Conservation (phyloP, 1,140 invertebrate genomes). For the Thaumatotibia leucotreta region DNA sequence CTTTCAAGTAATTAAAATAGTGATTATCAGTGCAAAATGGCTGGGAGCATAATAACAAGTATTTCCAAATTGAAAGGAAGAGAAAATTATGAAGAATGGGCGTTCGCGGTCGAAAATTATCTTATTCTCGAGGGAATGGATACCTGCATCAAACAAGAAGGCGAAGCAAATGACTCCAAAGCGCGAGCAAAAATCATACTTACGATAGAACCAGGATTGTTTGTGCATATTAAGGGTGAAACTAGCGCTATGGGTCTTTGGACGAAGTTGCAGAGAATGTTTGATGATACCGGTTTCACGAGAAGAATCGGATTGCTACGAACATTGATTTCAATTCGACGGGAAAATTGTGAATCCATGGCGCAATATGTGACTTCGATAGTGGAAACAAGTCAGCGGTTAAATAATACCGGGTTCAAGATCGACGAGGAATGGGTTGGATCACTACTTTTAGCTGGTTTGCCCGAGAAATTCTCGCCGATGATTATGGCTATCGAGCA, state of each 20-base stretch:
- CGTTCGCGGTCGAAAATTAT: conserved; percentile 39
- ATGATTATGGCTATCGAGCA: background rate
- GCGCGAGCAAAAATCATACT: conserved; percentile 17
- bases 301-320: background rate
- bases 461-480: background rate
- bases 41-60: background rate
- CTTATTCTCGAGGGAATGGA: conserved; percentile 37
- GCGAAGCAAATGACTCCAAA: conserved; percentile 18
- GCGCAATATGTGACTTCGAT: background rate
- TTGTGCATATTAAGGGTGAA: background rate
- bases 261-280: background rate
- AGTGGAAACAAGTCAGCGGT: background rate
- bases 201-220: conserved; percentile 9
- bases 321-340: background rate
- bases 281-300: too few relatives aligned
- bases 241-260: background rate
- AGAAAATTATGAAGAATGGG: conserved; percentile 41
- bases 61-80: conserved; percentile 28
- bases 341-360: background rate
- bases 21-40: background rate
- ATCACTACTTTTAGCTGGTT: background rate
- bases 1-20: background rate
- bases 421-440: background rate
- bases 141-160: conserved; percentile 21
- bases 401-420: background rate